These are phyloP conservation scores for Lordiphosa andalusiaca DNA, from an alignment of 2,888 invertebrate genomes.

Conservation along the genomic window DNA sequence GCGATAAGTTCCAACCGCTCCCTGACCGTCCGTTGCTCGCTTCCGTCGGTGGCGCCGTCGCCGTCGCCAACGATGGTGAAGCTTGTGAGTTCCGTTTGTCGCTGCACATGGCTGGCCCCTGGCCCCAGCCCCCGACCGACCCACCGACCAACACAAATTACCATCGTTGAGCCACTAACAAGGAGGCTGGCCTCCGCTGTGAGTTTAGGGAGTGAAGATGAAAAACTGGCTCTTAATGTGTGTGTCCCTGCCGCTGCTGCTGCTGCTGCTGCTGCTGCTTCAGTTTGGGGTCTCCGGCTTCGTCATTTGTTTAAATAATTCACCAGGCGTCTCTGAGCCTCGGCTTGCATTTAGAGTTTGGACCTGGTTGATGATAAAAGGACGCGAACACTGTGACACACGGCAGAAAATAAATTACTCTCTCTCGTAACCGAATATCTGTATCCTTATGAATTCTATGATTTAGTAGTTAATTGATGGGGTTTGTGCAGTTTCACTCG, in stretches of 20 bases:
- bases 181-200: slow-evolving; percentile 27
- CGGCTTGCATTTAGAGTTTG: slow-evolving; percentile 29
- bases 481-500: too few species aligned
- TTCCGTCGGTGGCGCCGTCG: slow-evolving; percentile 9
- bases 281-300: slow-evolving; percentile 3
- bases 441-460: too few species aligned
- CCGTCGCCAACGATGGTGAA: slow-evolving; percentile 21
- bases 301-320: slow-evolving; percentile 51
- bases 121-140: slow-evolving; percentile 1
- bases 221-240: slow-evolving; percentile 26
- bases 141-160: slow-evolving; percentile 33
- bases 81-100: slow-evolving; percentile 26
- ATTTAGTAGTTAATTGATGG: too few species aligned
- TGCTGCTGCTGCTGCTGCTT: too few species aligned
- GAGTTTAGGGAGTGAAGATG: slow-evolving; percentile 43
- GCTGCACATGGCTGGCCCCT: slow-evolving; percentile 24
- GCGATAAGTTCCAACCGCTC: slow-evolving; percentile 38
- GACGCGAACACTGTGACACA: too few species aligned
- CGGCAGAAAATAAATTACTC: too few species aligned
- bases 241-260: slow-evolving; percentile 8
- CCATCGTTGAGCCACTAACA: slow-evolving; percentile 48
- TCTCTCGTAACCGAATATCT: too few species aligned
- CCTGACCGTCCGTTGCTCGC: not conserved
- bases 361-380: not conserved
- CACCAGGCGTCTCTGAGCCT: slow-evolving; percentile 30